Evolutionary conservation across 2,888 invertebrate genomes (phyloP), one percentile per base, ranked within the genome.

Genomic region (Tetragonula carbonaria): DNA sequence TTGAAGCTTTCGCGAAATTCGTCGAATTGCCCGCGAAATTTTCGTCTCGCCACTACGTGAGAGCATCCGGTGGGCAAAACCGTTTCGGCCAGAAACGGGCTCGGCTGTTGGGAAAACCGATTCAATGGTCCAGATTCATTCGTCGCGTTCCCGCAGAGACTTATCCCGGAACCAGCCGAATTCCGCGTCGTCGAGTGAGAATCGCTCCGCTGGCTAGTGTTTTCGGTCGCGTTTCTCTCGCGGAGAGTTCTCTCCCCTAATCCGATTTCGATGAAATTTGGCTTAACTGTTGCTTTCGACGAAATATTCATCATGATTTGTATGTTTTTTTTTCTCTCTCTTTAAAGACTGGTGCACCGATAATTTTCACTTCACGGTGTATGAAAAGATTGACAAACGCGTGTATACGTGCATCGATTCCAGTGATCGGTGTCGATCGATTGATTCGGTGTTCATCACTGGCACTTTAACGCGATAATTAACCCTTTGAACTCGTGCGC

Each of bases 221-320:
- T 28, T 70, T 8, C 8, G 65, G 80, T 70, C 74, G 57, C 57
- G 68, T 57, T 70, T 74, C 80, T 74, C 80, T 57, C 73, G 21
- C 51, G 33, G 28, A 18, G 28, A 68, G 45, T 45, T 45, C n/a
- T 45, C n/a, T 45, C 18, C 55, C n/a, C 62, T 33, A 21, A 70
- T 33, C 45, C 8, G 45, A 45, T 45, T 8, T 6, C 8, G 45
- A 45, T 11, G 45, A 45, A 45, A 45, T 8, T 45, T 45, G 8
- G 45, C 45, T 45, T 45, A 45, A 45, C 8, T 8, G 2, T 45
- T 11, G 45, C 8, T 45, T 45, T 45, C 45, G 8, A 45, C 2
- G 1, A 45, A 45, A 45, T 8, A 45, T 45, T 45, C 8, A 8
- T 11, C 8, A 0, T 11, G 45, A 45, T 45, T 45, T 11, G 45